These are phyloP conservation scores for Caradrina kadenii DNA, from an alignment of 2,888 invertebrate species.

Conservation along the genomic window DNA sequence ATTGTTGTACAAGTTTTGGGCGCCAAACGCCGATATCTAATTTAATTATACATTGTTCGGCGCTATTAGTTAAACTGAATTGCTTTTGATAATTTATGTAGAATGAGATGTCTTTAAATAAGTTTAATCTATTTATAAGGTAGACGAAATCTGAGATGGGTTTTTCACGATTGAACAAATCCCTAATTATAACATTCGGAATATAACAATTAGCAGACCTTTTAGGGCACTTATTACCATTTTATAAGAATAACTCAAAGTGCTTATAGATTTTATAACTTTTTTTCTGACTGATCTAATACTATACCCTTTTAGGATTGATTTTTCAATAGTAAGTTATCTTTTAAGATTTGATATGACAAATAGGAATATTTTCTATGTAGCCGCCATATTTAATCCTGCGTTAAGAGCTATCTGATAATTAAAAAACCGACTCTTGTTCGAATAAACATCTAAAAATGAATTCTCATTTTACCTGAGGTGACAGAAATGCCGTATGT, in stretches of 20 bases:
- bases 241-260: too few species aligned
- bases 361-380: too few species aligned
- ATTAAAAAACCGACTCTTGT: too few species aligned
- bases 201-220: too few species aligned
- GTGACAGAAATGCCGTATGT: neutral
- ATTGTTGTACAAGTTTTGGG: conserved; percentile 44
- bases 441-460: neutral
- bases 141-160: neutral
- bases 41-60: conserved; percentile 44
- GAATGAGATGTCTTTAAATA: conserved; percentile 4
- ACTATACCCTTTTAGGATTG: too few species aligned
- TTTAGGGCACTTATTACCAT: neutral
- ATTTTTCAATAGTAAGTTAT: too few species aligned
- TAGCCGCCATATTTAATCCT: too few species aligned
- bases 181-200: neutral
- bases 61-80: conserved; percentile 20
- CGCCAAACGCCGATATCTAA: conserved; percentile 42
- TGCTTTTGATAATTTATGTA: conserved; percentile 3
- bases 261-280: too few species aligned
- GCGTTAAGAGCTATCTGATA: too few species aligned
- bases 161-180: neutral
- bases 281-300: too few species aligned
- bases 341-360: too few species aligned
- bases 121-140: conserved; percentile 1
- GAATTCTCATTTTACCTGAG: neutral